These are phyloP conservation scores for Crypturellus undulatus DNA, from an alignment of 2,113 vertebrate species.

Conservation along the genomic window DNA sequence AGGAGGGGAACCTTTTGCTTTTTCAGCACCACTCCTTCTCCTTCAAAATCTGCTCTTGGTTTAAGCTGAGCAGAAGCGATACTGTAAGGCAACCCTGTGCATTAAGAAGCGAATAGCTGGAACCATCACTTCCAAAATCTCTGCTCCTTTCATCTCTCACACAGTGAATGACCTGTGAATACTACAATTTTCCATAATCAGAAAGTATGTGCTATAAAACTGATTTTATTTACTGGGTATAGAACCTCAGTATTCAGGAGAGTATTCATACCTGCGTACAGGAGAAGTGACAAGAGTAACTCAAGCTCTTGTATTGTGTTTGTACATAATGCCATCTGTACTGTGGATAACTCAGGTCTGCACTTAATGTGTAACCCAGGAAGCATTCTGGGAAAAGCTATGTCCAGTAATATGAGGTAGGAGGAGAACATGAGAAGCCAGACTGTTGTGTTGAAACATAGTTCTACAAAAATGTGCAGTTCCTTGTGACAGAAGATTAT, in stretches of 20 bases:
- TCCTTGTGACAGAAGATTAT: background rate
- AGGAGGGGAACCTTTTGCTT: background rate
- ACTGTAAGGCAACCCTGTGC: background rate
- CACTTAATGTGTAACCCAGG: too few species aligned
- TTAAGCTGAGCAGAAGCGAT: too few species aligned
- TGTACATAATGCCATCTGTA: background rate
- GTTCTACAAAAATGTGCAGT: background rate
- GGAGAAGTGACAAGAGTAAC: too few species aligned
- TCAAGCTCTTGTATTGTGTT: background rate
- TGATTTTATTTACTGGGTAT: background rate
- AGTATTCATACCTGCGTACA: too few species aligned
- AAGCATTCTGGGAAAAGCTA: background rate
- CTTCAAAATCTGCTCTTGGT: too few species aligned
- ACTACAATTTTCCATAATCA: too few species aligned
- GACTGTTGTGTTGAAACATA: background rate
- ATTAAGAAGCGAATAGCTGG: background rate
- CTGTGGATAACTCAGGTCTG: too few species aligned
- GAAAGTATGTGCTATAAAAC: too few species aligned
- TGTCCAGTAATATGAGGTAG: too few species aligned
- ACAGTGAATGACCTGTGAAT: background rate
- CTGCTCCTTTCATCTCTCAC: background rate
- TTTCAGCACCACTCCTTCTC: background rate
- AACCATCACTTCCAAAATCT: background rate
- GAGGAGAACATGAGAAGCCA: background rate
- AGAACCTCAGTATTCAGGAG: background rate